A percentile compares a stretch with the other conserved stretches of the same genome.
Evolutionary conservation across 2,113 vertebrate genomes (phyloP).

Genomic region (Indri indri): DNA sequence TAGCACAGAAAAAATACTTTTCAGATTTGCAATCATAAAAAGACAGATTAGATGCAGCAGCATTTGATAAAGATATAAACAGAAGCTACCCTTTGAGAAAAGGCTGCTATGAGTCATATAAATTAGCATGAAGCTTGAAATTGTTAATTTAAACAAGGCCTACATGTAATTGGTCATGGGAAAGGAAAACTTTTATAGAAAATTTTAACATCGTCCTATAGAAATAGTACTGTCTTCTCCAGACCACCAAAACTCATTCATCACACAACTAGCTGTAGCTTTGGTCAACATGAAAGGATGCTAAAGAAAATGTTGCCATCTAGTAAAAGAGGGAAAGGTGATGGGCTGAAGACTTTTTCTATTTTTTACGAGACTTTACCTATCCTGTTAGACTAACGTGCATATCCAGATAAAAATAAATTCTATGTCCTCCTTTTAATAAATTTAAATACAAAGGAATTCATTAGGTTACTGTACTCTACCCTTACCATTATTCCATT

Average conservation of each 20-base stretch:
- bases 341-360: not conserved
- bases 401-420: not conserved
- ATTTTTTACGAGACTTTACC: not conserved
- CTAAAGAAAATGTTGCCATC: not conserved
- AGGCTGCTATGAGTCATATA: not conserved
- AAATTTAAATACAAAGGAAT: conserved; percentile 22
- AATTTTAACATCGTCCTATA: not conserved
- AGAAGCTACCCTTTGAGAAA: conserved; percentile 29
- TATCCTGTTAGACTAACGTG: conserved; percentile 6
- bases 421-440: not conserved
- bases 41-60: not conserved
- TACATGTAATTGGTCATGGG: not conserved
- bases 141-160: not conserved
- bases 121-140: not conserved
- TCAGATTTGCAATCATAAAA: not conserved
- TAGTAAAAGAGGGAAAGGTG: not conserved
- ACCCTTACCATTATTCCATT: not conserved
- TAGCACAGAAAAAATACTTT: not conserved
- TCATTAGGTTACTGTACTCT: not conserved
- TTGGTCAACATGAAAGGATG: not conserved
- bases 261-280: not conserved
- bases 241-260: not conserved
- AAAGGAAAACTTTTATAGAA: not conserved
- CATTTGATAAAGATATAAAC: conserved; percentile 12
- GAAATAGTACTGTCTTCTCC: not conserved